Conservation (phyloP, 2,797 vertebrate species). For the Nyctibius grandis region DNA sequence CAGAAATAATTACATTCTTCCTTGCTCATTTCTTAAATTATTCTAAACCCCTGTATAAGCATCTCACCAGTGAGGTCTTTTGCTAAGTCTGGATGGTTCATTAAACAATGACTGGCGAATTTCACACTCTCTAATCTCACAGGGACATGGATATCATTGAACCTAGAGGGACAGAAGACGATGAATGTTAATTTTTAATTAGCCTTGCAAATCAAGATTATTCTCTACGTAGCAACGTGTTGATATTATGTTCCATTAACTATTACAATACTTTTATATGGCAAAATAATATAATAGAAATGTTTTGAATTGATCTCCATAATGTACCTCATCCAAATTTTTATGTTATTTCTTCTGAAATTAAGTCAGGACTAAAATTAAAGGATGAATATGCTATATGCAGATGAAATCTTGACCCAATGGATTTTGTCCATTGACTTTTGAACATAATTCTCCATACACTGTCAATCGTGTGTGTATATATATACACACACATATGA, state of each 20-base stretch:
- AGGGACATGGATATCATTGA: constrained; percentile 99
- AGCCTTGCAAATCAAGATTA: constrained; percentile 32
- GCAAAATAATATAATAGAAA: neutral
- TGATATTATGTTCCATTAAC: neutral
- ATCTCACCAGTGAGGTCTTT: constrained; percentile 94
- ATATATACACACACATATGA: rapidly evolving
- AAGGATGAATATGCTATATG: neutral
- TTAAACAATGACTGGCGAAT: constrained; percentile 99
- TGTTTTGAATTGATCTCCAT: neutral
- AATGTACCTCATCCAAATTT: neutral
- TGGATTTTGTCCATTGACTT: neutral
- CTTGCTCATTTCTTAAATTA: neutral
- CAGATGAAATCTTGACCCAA: neutral
- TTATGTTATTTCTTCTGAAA: neutral
- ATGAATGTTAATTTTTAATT: constrained; percentile 60
- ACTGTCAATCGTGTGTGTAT: rapidly evolving
- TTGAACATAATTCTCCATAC: neutral
- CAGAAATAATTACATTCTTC: neutral
- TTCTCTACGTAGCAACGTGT: neutral
- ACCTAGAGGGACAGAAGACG: constrained; percentile 76
- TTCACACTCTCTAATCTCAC: constrained; percentile 98
- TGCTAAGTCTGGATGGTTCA: constrained; percentile 98
- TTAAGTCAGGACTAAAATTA: neutral
- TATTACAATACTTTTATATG: neutral
- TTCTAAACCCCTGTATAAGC: neutral